These are phyloP conservation scores for Marisa cornuarietis DNA, from an alignment of 1,140 invertebrate species.

Conservation along the genomic window DNA sequence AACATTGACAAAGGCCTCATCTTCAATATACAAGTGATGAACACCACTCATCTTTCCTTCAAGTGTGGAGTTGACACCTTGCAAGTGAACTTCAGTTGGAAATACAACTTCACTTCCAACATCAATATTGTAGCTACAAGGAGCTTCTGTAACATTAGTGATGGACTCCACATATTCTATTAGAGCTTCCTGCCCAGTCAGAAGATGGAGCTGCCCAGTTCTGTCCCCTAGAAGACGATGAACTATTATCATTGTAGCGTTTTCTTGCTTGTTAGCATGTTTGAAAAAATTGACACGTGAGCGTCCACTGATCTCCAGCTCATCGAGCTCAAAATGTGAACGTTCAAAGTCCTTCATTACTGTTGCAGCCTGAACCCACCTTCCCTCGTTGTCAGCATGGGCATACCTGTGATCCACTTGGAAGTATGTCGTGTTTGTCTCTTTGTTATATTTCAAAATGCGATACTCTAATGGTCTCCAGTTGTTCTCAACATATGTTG, in stretches of 20 bases:
- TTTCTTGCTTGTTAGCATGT: conserved; percentile 30
- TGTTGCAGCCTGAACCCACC: conserved; percentile 42
- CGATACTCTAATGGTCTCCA: conserved; percentile 51
- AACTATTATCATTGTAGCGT: conserved; percentile 35
- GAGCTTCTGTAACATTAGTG: conserved; percentile 53
- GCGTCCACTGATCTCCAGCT: conserved; percentile 47
- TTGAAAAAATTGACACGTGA: conserved; percentile 44
- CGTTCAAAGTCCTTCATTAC: conserved; percentile 50
- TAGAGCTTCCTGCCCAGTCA: conserved; percentile 40
- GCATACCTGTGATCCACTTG: conserved; percentile 52
- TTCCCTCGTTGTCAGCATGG: conserved; percentile 50
- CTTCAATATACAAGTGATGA: conserved; percentile 54
- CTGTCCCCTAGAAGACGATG: conserved; percentile 50
- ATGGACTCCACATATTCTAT: conserved; percentile 53
- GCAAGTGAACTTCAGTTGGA: conserved; percentile 56
- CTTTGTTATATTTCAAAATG: conserved; percentile 48
- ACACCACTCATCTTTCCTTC: conserved; percentile 48
- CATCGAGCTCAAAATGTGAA: conserved; percentile 48
- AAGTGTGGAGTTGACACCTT: conserved; percentile 49
- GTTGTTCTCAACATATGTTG: conserved; percentile 54
- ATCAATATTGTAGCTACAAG: conserved; percentile 54
- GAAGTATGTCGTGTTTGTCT: conserved; percentile 46
- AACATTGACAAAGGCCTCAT: conserved; percentile 37
- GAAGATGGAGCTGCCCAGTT: conserved; percentile 51
- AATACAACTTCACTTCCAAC: conserved; percentile 48